Base-by-base conservation (phyloP, 2,797 vertebrate species). In the Characodon lateralis region DNA sequence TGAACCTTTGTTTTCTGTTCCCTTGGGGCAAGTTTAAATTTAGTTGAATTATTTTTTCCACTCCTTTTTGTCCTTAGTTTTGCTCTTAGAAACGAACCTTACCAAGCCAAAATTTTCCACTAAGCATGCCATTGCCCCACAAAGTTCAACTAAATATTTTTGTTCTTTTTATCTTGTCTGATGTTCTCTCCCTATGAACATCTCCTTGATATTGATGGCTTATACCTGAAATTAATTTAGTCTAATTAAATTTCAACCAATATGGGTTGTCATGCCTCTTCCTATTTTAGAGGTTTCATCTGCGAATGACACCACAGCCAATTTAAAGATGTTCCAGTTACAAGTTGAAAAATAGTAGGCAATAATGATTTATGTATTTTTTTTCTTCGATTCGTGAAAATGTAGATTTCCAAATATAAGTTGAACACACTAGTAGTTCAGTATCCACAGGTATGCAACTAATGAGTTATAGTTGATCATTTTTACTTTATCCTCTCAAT, bases 21-120 rank as follows among this genome's bases (percentile, higher is more conserved):
- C 68, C 51, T 74, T 63, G 82, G 87, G 83, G 80, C 78, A 82
- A 82, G 31, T 88, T 91, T 80, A 5, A 85, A 86, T 79, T 78
- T 86, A 84, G 79, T 77, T 50, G 75, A 73, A 65, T 90, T 88
- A 35, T 87, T 78, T 73, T 77, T 22, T 39, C 31, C 5, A 14
- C 22, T 70, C 50, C 7, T 79, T 78, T 74, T 71, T 5, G 3
- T 7, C 39, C 76, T 79, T 78, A 69, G 66, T 74, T 74, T 76
- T 79, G 61, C 24, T 74, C 28, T 55, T 82, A 68, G 2, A 71
- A 14, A 58, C 39, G 22, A 13, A 50, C 59, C 65, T 63, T 59
- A 35, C 28, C 5, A n/a, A 18, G 26, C 1, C 6, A 28, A 31
- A 1, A 8, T 51, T 76, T 69, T 71, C 58, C 63, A 18, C 18